Evolutionary conservation across 2,888 invertebrate species (phyloP), one percentile per base, ranked within the genome.

Genomic region (Kryphioiulus occultus): DNA sequence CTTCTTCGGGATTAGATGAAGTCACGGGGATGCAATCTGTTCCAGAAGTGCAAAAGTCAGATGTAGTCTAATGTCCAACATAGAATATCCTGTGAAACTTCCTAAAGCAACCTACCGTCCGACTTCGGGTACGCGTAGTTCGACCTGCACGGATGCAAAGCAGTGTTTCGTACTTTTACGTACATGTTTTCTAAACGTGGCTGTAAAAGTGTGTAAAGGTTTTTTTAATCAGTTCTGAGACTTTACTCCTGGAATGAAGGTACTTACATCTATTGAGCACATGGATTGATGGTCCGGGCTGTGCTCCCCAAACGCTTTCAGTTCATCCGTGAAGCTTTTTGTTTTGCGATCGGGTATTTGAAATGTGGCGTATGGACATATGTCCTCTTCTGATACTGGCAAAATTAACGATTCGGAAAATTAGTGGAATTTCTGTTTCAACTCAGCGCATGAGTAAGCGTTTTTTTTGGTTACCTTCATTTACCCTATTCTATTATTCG

Each of bases 281-380:
- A 78, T 82, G 47, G 85, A 42, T 47, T 85, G 85, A 44, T 86
- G 86, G 26, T 87, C 87, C 5, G 87, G 85, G 53, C 87, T 87
- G 26, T 59, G 84, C 32, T 87, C 87, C 15, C 85, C 85, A 19
- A 87, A 87, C 32, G 85, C 85, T 87, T 87, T 87, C 30, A 87
- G 39, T 87, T 87, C 87, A 15, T 87, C 87, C 30, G 82, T 87
- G 85, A 85, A 87, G 59, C 85, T 53, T 32, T 85, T 82, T 4
- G 87, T 35, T 53, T 87, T 87, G n/a, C 87, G 82, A 32, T 85
- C 87, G 5, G 83, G 82, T 19, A 87, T 87, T 87, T 98, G 98
- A 95, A 98, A 98, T 82, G 98, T 98, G 12, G 98, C 98, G 93
- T 98, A 98, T 83, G 98, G 98, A 93, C 98, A 98, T 92, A 98